Evolutionary conservation across 2,797 vertebrate genomes (phyloP).

Genomic region (Schizopygopsis pylzovi): DNA sequence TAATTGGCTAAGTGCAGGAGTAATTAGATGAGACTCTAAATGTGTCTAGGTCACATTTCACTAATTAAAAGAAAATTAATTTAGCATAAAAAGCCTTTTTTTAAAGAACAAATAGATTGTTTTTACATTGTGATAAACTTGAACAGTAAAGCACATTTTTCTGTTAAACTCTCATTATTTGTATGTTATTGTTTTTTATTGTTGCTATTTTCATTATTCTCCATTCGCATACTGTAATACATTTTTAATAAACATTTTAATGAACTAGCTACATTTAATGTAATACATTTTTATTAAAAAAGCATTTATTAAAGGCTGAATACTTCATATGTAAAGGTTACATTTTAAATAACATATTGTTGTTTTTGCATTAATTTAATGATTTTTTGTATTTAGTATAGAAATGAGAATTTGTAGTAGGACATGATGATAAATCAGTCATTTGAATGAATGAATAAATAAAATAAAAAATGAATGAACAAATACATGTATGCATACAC

Average conservation of each 20-base stretch:
- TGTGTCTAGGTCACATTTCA: conserved; percentile 4
- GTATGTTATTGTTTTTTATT: background rate
- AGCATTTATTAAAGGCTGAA: background rate
- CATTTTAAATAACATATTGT: background rate
- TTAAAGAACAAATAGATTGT: background rate
- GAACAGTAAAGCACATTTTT: background rate
- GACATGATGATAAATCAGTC: background rate
- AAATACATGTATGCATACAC: background rate
- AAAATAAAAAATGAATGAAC: background rate
- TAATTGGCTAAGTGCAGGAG: conserved; percentile 82
- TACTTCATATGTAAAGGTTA: background rate
- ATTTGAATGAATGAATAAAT: no score
- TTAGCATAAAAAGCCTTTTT: background rate
- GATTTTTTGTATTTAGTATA: background rate
- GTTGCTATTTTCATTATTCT: background rate
- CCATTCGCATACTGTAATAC: background rate
- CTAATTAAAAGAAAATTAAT: background rate
- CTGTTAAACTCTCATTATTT: background rate
- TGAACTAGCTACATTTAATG: background rate
- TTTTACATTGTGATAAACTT: background rate
- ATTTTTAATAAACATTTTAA: background rate
- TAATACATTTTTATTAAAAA: background rate
- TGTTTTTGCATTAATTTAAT: background rate
- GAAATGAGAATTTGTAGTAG: background rate
- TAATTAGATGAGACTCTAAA: conserved; percentile 67